A percentile compares a stretch with the other conserved stretches of the same genome.
These are phyloP conservation scores for Gorsachius magnificus DNA, from an alignment of 2,797 vertebrate genomes.

Conservation along the genomic window DNA sequence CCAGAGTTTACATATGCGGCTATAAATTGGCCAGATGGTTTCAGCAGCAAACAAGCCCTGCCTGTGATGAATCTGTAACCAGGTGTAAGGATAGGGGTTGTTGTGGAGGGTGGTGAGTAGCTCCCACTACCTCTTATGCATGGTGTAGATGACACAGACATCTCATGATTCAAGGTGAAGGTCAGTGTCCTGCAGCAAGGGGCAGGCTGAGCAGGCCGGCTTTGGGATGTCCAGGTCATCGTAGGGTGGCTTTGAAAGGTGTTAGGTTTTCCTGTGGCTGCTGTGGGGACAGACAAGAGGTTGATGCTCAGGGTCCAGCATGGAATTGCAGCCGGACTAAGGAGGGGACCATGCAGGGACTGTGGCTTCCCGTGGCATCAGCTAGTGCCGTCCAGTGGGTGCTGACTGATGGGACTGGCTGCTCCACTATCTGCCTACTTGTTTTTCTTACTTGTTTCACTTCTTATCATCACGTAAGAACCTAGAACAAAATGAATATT, in stretches of 20 bases:
- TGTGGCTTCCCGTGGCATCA: not conserved
- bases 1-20: not conserved
- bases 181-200: not conserved
- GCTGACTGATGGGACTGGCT: not conserved
- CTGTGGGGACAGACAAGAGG: too few species aligned
- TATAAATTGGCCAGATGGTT: not conserved
- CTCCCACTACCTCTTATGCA: fast-evolving
- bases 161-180: not conserved
- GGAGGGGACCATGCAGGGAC: not conserved
- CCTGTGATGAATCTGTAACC: not conserved
- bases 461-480: not conserved
- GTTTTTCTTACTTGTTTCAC: not conserved
- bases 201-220: not conserved
- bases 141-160: not conserved
- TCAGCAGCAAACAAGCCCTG: not conserved
- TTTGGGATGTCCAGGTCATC: not conserved
- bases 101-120: not conserved
- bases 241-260: not conserved
- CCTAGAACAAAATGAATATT: not conserved
- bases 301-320: not conserved
- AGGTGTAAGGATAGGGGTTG: not conserved
- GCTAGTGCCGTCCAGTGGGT: fast-evolving
- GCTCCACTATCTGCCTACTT: not conserved
- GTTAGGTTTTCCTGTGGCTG: not conserved
- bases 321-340: not conserved